Evolutionary conservation across 2,888 invertebrate species (phyloP).

Genomic region (Drosophila hamatofila): DNA sequence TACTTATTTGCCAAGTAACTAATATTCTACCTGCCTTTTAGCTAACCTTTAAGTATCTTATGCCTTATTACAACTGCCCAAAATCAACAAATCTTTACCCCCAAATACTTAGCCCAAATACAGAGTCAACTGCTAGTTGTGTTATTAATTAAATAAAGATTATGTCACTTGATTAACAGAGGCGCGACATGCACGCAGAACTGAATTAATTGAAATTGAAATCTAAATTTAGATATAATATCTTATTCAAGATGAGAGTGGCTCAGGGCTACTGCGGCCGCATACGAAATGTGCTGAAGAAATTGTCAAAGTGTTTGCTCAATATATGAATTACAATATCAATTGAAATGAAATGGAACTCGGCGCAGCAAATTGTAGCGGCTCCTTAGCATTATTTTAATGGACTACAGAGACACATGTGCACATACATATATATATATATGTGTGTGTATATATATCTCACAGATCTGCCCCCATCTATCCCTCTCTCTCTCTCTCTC

Average conservation of each 20-base stretch:
- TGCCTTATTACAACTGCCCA: too few relatives aligned
- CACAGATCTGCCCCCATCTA: constrained; percentile 3
- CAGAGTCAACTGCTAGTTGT: neutral
- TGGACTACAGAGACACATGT: constrained; percentile 1
- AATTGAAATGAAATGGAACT: constrained; percentile 46
- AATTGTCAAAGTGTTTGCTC: constrained; percentile 12
- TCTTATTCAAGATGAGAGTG: constrained; percentile 1
- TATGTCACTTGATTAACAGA: constrained; percentile 7
- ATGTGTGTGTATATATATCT: constrained; percentile 1
- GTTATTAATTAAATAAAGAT: constrained; percentile 4
- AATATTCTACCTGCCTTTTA: too few relatives aligned
- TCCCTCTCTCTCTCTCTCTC: neutral
- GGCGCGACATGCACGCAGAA: neutral
- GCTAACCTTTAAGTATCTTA: too few relatives aligned
- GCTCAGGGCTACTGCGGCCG: constrained; percentile 10
- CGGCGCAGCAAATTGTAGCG: constrained; percentile 6
- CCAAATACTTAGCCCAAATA: neutral
- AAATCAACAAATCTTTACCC: too few relatives aligned
- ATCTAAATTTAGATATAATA: constrained; percentile 24
- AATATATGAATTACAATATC: constrained; percentile 42
- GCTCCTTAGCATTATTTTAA: constrained; percentile 49
- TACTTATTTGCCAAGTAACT: too few relatives aligned
- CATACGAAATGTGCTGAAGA: constrained; percentile 21
- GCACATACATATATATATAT: neutral
- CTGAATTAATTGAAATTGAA: constrained; percentile 16